Evolutionary conservation across 2,888 invertebrate species (phyloP).

Genomic region (Drosophila diplacantha): DNA sequence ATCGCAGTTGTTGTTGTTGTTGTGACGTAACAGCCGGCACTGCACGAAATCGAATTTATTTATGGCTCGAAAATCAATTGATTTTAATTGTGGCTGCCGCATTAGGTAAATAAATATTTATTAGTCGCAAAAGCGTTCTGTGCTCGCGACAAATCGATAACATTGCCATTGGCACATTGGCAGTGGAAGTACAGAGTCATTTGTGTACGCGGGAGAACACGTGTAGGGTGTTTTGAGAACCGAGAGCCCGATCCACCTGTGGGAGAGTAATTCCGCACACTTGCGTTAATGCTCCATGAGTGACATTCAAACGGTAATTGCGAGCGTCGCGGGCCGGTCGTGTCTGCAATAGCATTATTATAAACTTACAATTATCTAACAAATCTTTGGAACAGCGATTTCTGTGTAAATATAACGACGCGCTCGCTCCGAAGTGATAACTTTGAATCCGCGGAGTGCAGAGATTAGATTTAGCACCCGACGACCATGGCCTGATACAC

Average conservation of each 20-base stretch:
- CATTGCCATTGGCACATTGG: background rate
- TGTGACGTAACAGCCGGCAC: conserved; percentile 43
- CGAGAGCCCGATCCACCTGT: conserved; percentile 11
- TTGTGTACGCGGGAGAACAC: conserved; percentile 8
- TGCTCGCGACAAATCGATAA: conserved; percentile 30
- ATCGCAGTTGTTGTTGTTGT: conserved; percentile 16
- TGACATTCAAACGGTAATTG: conserved; percentile 26
- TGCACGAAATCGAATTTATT: conserved; percentile 28
- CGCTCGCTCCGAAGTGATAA: conserved; percentile 40
- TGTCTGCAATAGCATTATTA: conserved; percentile 28
- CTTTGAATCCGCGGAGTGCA: conserved; percentile 6
- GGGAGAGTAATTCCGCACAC: conserved; percentile 7
- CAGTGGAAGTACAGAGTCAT: background rate
- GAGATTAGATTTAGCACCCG: conserved; percentile 49
- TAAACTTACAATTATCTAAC: conserved; percentile 61
- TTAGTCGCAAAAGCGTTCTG: conserved; percentile 5
- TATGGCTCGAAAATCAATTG: conserved; percentile 27
- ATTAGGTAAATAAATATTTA: conserved; percentile 11
- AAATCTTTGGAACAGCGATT: conserved; percentile 36
- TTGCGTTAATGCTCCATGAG: conserved; percentile 7
- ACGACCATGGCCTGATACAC: conserved; percentile 27
- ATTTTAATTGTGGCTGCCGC: conserved; percentile 17
- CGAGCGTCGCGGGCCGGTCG: conserved; percentile 40
- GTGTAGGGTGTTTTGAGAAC: conserved; percentile 23
- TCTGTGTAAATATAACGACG: conserved; percentile 40